A percentile compares a stretch with the other conserved stretches of the same genome.
These are phyloP conservation scores for Myotis lucifugus DNA, from an alignment of 2,113 vertebrate species.

Conservation along the genomic window DNA sequence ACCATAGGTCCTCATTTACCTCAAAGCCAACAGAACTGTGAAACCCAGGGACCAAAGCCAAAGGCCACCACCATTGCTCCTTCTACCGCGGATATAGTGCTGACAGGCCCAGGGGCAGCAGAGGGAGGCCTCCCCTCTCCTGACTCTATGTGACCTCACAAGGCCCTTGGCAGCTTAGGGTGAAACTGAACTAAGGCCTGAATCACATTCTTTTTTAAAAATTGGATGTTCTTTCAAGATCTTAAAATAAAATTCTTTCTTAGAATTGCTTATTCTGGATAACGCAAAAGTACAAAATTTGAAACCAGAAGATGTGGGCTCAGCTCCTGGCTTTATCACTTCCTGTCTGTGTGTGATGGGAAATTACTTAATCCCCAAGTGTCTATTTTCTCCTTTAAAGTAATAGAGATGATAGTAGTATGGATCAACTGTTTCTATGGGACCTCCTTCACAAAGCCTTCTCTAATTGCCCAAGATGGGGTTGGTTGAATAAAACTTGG, in stretches of 20 bases:
- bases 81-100: rapidly evolving
- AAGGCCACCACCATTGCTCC: too few relatives aligned
- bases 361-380: not conserved
- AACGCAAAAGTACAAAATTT: not conserved
- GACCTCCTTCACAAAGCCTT: not conserved
- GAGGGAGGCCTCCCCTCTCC: not conserved
- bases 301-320: not conserved
- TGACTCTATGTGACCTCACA: not conserved
- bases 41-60: not conserved
- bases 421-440: not conserved
- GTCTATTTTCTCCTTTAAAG: not conserved
- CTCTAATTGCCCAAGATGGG: not conserved
- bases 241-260: not conserved
- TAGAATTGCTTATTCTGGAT: not conserved
- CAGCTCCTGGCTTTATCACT: not conserved
- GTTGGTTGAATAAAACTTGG: not conserved
- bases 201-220: not conserved
- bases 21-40: not conserved
- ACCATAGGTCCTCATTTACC: not conserved
- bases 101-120: too few relatives aligned
- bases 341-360: not conserved
- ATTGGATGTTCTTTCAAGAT: not conserved
- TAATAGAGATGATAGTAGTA: not conserved
- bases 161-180: not conserved
- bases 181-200: not conserved